Conservation (phyloP, 2,113 vertebrate species). For the Brachyhypopomus occidentalis region DNA sequence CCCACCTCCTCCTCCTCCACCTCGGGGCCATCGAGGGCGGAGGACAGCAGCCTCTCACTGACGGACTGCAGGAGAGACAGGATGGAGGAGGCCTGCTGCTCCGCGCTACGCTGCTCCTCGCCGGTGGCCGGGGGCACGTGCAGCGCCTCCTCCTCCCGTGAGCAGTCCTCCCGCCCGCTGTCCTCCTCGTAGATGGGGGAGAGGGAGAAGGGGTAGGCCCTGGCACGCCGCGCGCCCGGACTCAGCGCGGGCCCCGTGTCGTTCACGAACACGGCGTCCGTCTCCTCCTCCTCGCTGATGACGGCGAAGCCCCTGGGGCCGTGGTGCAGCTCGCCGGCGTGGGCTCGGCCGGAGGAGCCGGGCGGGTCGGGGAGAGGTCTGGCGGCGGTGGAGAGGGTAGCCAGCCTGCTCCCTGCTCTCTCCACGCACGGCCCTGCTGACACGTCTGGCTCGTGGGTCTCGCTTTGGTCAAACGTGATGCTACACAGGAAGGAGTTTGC, state of each 20-base stretch:
- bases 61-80: conserved; percentile 63
- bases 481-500: conserved; percentile 19
- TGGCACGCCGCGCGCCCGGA: conserved; percentile 46
- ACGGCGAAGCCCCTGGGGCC: conserved; percentile 44
- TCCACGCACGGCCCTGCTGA: conserved; percentile 5
- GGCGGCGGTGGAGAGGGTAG: background rate
- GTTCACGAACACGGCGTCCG: conserved; percentile 58
- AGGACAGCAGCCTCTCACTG: conserved; percentile 60
- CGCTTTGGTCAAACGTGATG: conserved; percentile 29
- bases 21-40: conserved; percentile 29
- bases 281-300: conserved; percentile 60
- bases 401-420: background rate
- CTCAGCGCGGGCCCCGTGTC: conserved; percentile 54
- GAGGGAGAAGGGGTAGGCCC: conserved; percentile 61
- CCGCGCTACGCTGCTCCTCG: conserved; percentile 55
- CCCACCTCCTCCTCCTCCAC: background rate
- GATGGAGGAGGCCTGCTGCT: conserved; percentile 56
- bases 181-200: conserved; percentile 65
- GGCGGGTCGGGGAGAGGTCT: conserved; percentile 30
- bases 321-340: conserved; percentile 37
- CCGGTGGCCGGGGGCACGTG: conserved; percentile 50
- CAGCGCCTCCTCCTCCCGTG: conserved; percentile 41
- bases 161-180: conserved; percentile 42
- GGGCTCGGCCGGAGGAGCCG: background rate
- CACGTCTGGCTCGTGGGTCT: conserved; percentile 7